Conservation (phyloP, 2,797 vertebrate species). For the Botia kubotai region DNA sequence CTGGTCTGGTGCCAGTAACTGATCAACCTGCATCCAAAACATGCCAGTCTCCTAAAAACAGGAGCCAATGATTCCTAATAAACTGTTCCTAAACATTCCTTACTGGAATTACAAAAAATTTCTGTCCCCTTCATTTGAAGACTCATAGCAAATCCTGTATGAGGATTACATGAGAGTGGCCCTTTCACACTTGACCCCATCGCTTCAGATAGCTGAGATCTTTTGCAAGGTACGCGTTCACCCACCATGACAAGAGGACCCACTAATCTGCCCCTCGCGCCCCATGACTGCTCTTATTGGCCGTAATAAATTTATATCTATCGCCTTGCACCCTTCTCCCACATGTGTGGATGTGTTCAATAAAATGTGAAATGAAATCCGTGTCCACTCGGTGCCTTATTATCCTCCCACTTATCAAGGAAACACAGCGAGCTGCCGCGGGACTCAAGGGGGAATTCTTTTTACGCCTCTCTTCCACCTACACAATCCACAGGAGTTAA, state of each 20-base stretch:
- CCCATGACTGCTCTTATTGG: slow-evolving; percentile 27
- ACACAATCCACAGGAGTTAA: slow-evolving; percentile 35
- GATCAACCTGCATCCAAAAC: too few relatives aligned
- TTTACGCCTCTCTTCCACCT: slow-evolving; percentile 39
- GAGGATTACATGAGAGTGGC: neutral
- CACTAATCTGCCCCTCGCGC: slow-evolving; percentile 25
- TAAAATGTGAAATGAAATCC: slow-evolving; percentile 54
- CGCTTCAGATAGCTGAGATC: slow-evolving; percentile 31
- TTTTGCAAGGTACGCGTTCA: slow-evolving; percentile 14
- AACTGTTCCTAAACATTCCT: neutral
- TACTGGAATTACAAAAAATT: neutral
- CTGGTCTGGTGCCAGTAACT: too few relatives aligned
- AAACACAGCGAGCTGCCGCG: slow-evolving; percentile 24
- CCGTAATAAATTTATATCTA: slow-evolving; percentile 26
- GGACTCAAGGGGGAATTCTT: slow-evolving; percentile 34
- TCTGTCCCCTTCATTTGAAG: neutral
- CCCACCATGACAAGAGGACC: slow-evolving; percentile 34
- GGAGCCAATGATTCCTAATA: neutral
- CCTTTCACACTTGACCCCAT: slow-evolving; percentile 30
- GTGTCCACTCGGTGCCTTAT: slow-evolving; percentile 43
- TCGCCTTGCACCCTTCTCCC: slow-evolving; percentile 17
- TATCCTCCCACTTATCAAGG: slow-evolving; percentile 39
- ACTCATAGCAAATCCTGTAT: slow-evolving; percentile 4
- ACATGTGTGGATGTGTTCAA: slow-evolving; percentile 43
- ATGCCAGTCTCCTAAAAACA: neutral